A percentile compares a stretch with the other conserved stretches of the same genome.
Evolutionary conservation across 2,797 vertebrate species (phyloP).

Genomic region (Micrastur ruficollis): DNA sequence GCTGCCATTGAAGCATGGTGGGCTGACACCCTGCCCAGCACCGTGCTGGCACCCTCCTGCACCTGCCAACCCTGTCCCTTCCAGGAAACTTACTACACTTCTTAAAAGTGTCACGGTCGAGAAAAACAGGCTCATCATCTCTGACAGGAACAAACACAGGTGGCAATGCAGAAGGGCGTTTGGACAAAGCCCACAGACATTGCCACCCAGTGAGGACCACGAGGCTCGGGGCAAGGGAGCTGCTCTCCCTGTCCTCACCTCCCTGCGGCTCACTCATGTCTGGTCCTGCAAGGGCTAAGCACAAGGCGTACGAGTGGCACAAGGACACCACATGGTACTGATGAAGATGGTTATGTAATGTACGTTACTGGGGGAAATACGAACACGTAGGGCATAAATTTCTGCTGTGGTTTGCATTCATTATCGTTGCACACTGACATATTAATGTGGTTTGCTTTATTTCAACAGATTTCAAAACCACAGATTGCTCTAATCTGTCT

Average conservation of each 20-base stretch:
- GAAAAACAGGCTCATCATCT: background rate
- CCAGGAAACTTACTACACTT: background rate
- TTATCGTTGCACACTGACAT: background rate
- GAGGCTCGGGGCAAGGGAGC: background rate
- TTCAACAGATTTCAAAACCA: constrained; percentile 11
- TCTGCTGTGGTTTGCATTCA: background rate
- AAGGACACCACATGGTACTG: background rate
- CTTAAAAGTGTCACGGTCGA: background rate
- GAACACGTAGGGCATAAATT: background rate
- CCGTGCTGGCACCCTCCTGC: background rate
- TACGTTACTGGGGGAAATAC: background rate
- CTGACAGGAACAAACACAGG: background rate
- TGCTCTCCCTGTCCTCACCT: accelerated
- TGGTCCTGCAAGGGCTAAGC: background rate
- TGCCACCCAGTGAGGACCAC: background rate
- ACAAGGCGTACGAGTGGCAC: background rate
- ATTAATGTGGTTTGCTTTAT: background rate
- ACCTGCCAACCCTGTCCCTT: background rate
- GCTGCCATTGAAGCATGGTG: background rate
- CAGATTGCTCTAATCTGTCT: constrained; percentile 6
- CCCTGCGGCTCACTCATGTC: background rate
- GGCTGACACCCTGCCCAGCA: background rate
- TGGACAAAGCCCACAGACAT: background rate
- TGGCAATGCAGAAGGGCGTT: background rate
- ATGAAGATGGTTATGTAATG: background rate